Conservation (phyloP, 2,113 vertebrate genomes). For the Vombatus ursinus region DNA sequence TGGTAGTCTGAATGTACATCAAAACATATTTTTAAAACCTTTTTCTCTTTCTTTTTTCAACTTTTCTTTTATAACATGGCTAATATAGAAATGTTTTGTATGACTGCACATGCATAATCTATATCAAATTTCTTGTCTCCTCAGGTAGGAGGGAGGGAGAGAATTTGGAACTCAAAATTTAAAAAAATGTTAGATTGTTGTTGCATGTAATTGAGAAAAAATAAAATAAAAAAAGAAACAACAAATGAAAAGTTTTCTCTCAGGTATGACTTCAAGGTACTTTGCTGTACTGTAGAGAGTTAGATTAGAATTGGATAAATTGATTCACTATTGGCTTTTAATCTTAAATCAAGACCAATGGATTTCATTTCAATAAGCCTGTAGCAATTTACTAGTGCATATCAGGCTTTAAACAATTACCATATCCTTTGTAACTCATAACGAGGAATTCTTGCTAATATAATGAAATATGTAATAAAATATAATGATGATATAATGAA, state of each 20-base stretch:
- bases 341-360: not conserved
- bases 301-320: not conserved
- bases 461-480: too few relatives aligned
- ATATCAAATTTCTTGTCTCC: not conserved
- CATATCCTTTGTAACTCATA: not conserved
- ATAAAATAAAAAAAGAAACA: not conserved
- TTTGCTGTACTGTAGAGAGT: not conserved
- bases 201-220: not conserved
- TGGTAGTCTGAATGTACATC: not conserved
- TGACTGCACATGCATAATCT: not conserved
- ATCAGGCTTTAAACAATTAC: not conserved
- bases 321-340: not conserved
- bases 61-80: not conserved
- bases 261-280: not conserved
- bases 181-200: not conserved
- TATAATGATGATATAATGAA: not conserved
- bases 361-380: conserved; percentile 18
- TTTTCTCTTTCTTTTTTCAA: not conserved
- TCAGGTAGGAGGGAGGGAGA: not conserved
- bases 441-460: too few relatives aligned
- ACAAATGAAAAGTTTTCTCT: not conserved
- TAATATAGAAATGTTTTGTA: not conserved
- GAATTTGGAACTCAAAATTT: not conserved
- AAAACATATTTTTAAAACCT: not conserved
- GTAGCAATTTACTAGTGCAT: conserved; percentile 1